A percentile compares a stretch with the other conserved stretches of the same genome.
phyloP scores from a whole-genome alignment of 2,888 invertebrate genomes.

The Brachypalpus laphriformis region DNA sequence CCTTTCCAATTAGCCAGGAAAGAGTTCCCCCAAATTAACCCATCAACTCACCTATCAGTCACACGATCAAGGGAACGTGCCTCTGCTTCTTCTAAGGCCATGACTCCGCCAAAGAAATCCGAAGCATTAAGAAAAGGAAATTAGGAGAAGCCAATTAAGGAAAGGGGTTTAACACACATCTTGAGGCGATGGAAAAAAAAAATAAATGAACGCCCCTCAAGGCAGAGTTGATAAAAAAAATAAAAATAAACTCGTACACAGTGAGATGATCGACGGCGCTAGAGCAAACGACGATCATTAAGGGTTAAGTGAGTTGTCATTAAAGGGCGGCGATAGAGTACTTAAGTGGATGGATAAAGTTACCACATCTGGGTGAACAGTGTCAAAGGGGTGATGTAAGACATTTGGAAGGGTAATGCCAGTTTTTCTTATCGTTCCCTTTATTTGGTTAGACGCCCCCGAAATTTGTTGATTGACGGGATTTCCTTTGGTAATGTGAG shows the following conservation, averaged over 20 bases:
- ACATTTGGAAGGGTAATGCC: slow-evolving; percentile 2
- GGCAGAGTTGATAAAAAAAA: slow-evolving; percentile 5
- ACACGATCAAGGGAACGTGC: slow-evolving; percentile 71
- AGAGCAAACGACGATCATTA: slow-evolving; percentile 50
- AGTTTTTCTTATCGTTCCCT: slow-evolving; percentile 16
- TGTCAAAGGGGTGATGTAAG: slow-evolving; percentile 61
- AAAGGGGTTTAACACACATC: slow-evolving; percentile 62
- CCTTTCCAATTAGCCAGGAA: slow-evolving; percentile 23
- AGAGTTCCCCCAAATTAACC: slow-evolving; percentile 72
- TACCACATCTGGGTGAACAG: slow-evolving; percentile 59
- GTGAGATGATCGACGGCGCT: slow-evolving; percentile 62
- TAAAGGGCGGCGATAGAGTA: slow-evolving; percentile 66
- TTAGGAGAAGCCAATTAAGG: slow-evolving; percentile 66
- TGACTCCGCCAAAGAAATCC: slow-evolving; percentile 25
- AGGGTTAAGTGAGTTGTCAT: slow-evolving; percentile 71
- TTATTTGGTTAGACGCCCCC: slow-evolving; percentile 48
- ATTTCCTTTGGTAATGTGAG: slow-evolving; percentile 7
- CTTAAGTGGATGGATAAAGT: slow-evolving; percentile 67
- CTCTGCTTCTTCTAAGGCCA: background rate
- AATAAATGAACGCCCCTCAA: slow-evolving; percentile 44
- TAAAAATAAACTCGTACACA: slow-evolving; percentile 5
- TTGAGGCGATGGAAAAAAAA: slow-evolving; percentile 1
- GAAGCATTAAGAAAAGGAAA: slow-evolving; percentile 36
- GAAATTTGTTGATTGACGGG: slow-evolving; percentile 44
- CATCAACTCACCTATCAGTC: slow-evolving; percentile 73